Evolutionary conservation across 2,888 invertebrate genomes (phyloP), one percentile per base, ranked within the genome.

Genomic region (Ophion costatus): DNA sequence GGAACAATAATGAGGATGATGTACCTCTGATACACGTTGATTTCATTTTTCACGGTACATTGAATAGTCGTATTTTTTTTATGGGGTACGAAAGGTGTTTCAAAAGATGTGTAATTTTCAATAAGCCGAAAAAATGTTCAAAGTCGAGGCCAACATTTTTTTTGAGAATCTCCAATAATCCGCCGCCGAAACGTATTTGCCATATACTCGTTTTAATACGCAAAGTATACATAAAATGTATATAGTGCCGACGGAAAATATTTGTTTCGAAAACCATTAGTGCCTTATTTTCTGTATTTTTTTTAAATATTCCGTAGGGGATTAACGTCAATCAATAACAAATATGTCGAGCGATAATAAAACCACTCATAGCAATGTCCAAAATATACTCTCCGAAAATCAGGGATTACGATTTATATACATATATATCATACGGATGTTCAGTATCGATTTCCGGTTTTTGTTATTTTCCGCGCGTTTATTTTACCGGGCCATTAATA

Each of bases 321-420:
- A 69, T 81, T 70, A 63, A 20, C 11, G 64, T 17, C 51, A 51
- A 29, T 56, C 4, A 56, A 17, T 51, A 70, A 29, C 33, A 51
- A 74, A 59, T 70, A 51, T 20, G 20, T 70, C 38, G 56, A 59
- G 63, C 42, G 24, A 56, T 56, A 81, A 63, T 17, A 9, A 38
- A 57, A 70, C 24, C 74, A 59, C 38, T 51, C 20, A 33, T 3
- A 38, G 22, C n/a, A 56, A 51, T 80, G 73, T 80, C 56, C 64
- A 51, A 70, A 76, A 76, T 76, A 51, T 51, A 14, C 45, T 51
- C 56, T 69, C 63, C 24, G 61, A 56, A 9, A 56, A 38, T 45
- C 17, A 22, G 33, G 42, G 22, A 56, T 69, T 69, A 76, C 63
- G 61, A 29, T 56, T 76, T 38, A 38, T 38, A 38, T 38, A 38